Evolutionary conservation across 1,140 invertebrate genomes (phyloP), one percentile per base, ranked within the genome.

Genomic region (Zaprionus capensis): DNA sequence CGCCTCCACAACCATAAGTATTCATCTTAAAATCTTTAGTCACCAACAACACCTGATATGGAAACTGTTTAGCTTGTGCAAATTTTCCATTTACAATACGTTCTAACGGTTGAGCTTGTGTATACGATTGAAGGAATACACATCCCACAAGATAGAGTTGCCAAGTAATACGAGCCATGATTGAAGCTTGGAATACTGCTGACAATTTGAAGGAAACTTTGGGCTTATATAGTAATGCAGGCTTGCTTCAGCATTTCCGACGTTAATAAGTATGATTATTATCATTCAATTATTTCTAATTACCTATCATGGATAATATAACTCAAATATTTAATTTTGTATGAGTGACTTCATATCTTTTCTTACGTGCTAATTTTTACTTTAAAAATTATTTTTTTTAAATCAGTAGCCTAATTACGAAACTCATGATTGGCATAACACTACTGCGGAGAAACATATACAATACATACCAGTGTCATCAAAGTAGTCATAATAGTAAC

Each of bases 11-110:
- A 6, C 0, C 11, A 17, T 17, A 31, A 9, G 28, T 9, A 6
- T 2, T 0, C 34, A 5, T n/a, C 1, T n/a, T n/a, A n/a, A 2
- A 2, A 44, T 17, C 6, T 1, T 0, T 7, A 17, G 1, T 5
- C n/a, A 0, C 15, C n/a, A n/a, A 1, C n/a, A n/a, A 44, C 2
- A 44, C 41, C 41, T 46, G 6, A 17, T 46, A 46, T 0, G 41
- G 41, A 7, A 46, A 17, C 17, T 46, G 41, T 17, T 46, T 46
- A 9, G 41, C n/a, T 1, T 17, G 9, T 46, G 41, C 41, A 9
- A 46, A 17, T 46, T 46, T n/a, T 9, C 41, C 41, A 17, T 46
- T 46, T 17, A 46, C 41, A 9, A 46, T 9, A 46, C n/a, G 7
- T 9, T 46, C 7, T 0, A 34, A 34, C 9, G 9, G 9, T 11